Evolutionary conservation across 2,888 invertebrate genomes (phyloP).

Genomic region (Rhagonycha lutea): DNA sequence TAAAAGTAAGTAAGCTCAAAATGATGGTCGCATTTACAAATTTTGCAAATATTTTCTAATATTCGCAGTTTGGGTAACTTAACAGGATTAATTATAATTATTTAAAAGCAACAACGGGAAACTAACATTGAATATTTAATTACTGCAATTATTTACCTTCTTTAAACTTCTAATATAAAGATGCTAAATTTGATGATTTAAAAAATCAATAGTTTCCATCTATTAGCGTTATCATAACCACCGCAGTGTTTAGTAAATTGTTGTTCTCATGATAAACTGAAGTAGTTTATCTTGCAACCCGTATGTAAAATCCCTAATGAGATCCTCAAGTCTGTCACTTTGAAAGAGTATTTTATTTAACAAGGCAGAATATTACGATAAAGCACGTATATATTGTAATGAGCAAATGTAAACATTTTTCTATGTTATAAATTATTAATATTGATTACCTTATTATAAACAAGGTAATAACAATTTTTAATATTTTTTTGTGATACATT

Average conservation of each 20-base stretch:
- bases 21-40: background rate
- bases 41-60: background rate
- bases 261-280: constrained; percentile 18
- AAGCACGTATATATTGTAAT: constrained; percentile 16
- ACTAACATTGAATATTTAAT: background rate
- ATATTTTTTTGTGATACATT: background rate
- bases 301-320: constrained; percentile 31
- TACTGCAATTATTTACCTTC: background rate
- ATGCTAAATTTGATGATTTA: background rate
- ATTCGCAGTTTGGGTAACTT: background rate
- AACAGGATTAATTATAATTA: background rate
- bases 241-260: background rate
- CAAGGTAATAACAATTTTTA: background rate
- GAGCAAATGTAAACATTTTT: constrained; percentile 10
- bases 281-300: constrained; percentile 25
- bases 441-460: background rate
- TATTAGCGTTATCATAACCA: background rate
- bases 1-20: background rate
- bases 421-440: background rate
- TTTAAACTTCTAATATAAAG: background rate
- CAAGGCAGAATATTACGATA: constrained; percentile 20
- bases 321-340: constrained; percentile 27
- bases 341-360: constrained; percentile 20
- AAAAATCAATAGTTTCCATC: background rate
- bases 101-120: background rate